Evolutionary conservation across 2,888 invertebrate genomes (phyloP), one percentile per base, ranked within the genome.

Genomic region (Endotricha flammealis): DNA sequence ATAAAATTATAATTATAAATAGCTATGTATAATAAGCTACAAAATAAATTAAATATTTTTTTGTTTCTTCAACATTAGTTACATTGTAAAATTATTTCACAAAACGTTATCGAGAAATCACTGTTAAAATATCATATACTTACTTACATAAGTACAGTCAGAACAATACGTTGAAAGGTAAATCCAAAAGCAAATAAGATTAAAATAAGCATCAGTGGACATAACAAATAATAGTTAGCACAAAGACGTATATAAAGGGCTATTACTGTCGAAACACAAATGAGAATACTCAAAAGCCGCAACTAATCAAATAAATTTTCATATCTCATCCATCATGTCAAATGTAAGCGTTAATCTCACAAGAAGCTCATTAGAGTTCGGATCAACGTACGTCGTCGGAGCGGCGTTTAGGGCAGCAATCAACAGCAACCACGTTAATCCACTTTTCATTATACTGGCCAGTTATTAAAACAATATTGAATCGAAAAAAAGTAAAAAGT

Each of bases 271-370:
- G 50, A 59, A 64, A 62, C 56, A 54, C 56, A 66, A 69, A 66
- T 62, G 63, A 66, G 56, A 48, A 51, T 58, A 50, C 61, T 57
- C 63, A 62, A 51, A 61, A 46, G 51, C 59, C 60, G 68, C 63
- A 64, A 58, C 73, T 74, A 77, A 81, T 79, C 80, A 80, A 81
- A 82, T 74, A 81, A 58, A 75, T 74, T 64, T 65, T 72, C 68
- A 61, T 56, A 69, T 59, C 71, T 59, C 81, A 78, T 85, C 76
- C 76, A 83, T 85, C 83, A 83, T 52, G 69, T 75, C 69, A 64
- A 60, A 57, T 60, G 55, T 51, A 53, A 57, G 61, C 63, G 70
- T 57, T 67, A 64, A 65, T 66, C 61, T 55, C 52, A 57, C 58
- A 64, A 66, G 72, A 66, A 70, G 67, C 75, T 79, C 78, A 79